Base-by-base conservation (phyloP, 2,888 invertebrate species). In the Cephus nigrinus region DNA sequence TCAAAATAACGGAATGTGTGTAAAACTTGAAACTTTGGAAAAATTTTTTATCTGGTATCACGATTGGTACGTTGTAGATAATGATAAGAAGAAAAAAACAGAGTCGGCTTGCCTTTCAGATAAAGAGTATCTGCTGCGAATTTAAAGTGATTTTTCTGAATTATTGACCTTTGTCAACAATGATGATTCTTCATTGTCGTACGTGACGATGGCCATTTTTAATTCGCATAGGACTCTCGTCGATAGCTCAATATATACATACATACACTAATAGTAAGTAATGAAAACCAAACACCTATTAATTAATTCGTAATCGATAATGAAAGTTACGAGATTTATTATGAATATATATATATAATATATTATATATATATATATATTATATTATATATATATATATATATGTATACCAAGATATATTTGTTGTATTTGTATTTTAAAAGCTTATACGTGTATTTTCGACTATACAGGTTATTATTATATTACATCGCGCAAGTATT, bases 361-460 rank as follows among this genome's bases (percentile, higher is more conserved):
- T 77, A 35, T 12, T 35, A 35, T 35, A 35, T 35, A n/a, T 35
- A 69, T 73, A 73, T 74, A 75, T 40, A 40, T 79, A 77, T 34
- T 71, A 77, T 78, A 73, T 75, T 35, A 35, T 35, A 35, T 35
- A 80, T 78, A 79, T 79, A n/a, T n/a, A 76, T 76, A 33, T 79
- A 81, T 34, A 55, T 75, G 79, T 76, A 80, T 80, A 78, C 68
- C 69, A 77, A 80, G 75, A 75, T 82, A 82, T 82, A 82, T 83
- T 81, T 82, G 80, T 83, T 82, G 82, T 84, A 85, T 83, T 82
- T 80, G 79, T 82, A 85, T 84, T 85, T 82, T 81, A 82, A 55
- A 82, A 84, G 84, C 85, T 85, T 83, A 82, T 84, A 81, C 80
- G 79, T 84, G 84, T 86, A 85, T 82, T 86, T 84, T 86, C 80